Base-by-base conservation (phyloP, 2,888 invertebrate species). In the Hypolimnas misippus region DNA sequence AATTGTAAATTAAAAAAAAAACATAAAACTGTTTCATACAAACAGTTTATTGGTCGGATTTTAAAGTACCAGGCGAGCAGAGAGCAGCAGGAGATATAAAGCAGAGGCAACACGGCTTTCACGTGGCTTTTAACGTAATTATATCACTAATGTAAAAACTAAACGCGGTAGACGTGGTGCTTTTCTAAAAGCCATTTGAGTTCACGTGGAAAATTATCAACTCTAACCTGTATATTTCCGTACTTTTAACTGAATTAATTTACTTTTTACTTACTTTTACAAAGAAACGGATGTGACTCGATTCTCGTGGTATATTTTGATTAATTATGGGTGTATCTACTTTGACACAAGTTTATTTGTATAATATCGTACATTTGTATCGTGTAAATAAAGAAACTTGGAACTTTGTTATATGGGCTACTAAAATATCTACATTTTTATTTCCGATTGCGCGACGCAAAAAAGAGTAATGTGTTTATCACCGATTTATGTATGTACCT, bases 121-220 rank as follows among this genome's bases (percentile, higher is more conserved):
- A 57, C 44, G 33, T 51, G 52, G 57, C 62, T 62, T 56, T 62
- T 57, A 57, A 35, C 46, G 56, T 38, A 57, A 62, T 51, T 50
- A 57, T 44, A 52, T 52, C 57, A 21, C 51, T 62, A 55, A 61
- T 55, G 55, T 49, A 49, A 46, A 49, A 49, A 49, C 49, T 49
- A 49, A 49, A 29, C 49, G 49, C 29, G 44, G 44, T 19, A 12
- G 44, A n/a, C n/a, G 35, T 12, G 35, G n/a, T n/a, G 35, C 35
- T 38, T 38, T 38, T n/a, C n/a, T 38, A n/a, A 38, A 38, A 38
- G 35, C 35, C 35, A 38, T 38, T 38, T 38, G 12, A 38, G 35
- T 38, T 38, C n/a, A 38, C 35, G 12, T 38, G 35, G 35, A 38
- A 38, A 38, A 38, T n/a, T 38, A 38, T 38, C 35, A n/a, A n/a